Base-by-base conservation (phyloP, 2,113 vertebrate genomes). In the Egretta garzetta region DNA sequence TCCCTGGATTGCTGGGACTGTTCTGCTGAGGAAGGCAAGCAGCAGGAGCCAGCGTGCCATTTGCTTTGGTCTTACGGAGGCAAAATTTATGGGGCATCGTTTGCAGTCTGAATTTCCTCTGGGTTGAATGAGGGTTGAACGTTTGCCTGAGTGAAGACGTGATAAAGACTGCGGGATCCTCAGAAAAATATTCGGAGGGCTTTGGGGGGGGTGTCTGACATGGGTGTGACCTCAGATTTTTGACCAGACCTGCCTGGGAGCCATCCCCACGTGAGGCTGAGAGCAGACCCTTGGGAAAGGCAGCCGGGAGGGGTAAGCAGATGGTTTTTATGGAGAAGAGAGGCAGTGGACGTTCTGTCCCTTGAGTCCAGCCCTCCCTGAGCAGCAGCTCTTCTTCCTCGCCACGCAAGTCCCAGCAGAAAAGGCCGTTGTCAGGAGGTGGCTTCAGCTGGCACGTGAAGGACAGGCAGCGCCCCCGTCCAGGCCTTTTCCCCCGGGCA, bases 61-160 rank as follows among this genome's bases (percentile, higher is more conserved):
- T 76, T 27, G 9, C 10, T 58, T 43, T 70, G 68, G 23, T 52
- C 66, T 35, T 17, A 7, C 0, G 0, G 60, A 88, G 41, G 37
- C 58, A 35, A 39, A 5, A 12, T 33, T 18, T 21, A 1, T 7
- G 50, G 50, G 30, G 9, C 15, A 14, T 12, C 0, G 0, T 64
- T 11, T 68, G 58, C 30, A 47, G 55, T 8, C 26, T 30, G 4
- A 12, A 28, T 47, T 90, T 88, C 21, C 33, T 26, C 56, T 1
- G 0, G 2, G 39, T 41, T 41, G 39, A 41, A 41, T 4, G 1
- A n/a, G 10, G n/a, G 20, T 30, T 33, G 33, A 84, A 41, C 2
- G 0, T 79, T 86, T 30, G 10, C 18, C 43, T 3, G 12, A 33
- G 39, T 14, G 45, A 83, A 83, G 53, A 14, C 28, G 24, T 2